phyloP scores from a whole-genome alignment of 2,797 vertebrate species.

The Phalloptychus januarius region DNA sequence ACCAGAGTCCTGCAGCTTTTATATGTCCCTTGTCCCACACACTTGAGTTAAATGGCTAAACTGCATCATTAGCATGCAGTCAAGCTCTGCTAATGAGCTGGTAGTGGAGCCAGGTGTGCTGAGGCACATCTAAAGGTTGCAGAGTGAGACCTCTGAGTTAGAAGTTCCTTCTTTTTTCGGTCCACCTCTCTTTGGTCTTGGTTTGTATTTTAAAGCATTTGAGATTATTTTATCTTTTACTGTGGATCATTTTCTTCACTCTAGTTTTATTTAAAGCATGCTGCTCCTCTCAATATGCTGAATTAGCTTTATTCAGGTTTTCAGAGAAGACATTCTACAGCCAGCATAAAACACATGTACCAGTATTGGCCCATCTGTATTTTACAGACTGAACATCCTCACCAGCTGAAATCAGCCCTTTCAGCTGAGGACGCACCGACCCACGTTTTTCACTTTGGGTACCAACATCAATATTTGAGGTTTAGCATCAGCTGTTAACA shows the following conservation, averaged over 20 bases:
- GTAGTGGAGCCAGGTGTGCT: no score
- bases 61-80: no score
- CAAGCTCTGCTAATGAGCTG: no score
- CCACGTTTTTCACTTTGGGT: no score
- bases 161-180: background rate
- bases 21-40: no score
- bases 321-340: background rate
- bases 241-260: background rate
- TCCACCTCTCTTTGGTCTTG: background rate
- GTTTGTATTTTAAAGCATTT: background rate
- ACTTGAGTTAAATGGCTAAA: no score
- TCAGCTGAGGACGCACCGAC: background rate
- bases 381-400: background rate
- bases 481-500: no score
- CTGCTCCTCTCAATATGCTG: background rate
- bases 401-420: background rate
- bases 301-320: background rate
- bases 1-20: no score
- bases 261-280: background rate
- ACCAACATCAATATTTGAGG: no score
- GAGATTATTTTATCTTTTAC: background rate
- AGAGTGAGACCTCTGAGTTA: background rate
- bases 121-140: no score
- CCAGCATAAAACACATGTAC: background rate
- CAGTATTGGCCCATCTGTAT: background rate